Conservation (phyloP, 2,888 invertebrate species). For the Macropis europaea region DNA sequence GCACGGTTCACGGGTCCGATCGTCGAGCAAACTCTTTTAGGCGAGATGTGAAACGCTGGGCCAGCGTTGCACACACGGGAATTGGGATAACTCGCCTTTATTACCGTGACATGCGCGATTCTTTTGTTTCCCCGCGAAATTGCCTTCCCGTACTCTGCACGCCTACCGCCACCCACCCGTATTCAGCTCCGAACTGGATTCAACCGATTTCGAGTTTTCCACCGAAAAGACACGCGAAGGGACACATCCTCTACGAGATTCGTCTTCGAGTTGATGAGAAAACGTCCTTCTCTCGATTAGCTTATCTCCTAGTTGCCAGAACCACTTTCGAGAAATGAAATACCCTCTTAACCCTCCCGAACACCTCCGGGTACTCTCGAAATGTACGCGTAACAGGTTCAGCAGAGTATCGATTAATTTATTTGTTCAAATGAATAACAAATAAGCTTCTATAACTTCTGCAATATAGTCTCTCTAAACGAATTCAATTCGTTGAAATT, state of each 20-base stretch:
- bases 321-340: constrained; percentile 34
- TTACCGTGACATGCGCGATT: constrained; percentile 44
- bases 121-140: constrained; percentile 52
- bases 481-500: too few relatives aligned
- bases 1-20: too few relatives aligned
- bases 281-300: constrained; percentile 40
- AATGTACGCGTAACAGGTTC: too few relatives aligned
- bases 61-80: constrained; percentile 14
- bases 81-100: constrained; percentile 50
- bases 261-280: constrained; percentile 48
- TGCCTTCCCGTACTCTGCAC: constrained; percentile 38
- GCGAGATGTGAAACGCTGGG: background rate
- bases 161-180: background rate
- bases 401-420: too few relatives aligned
- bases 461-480: too few relatives aligned
- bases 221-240: constrained; percentile 12
- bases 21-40: background rate
- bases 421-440: too few relatives aligned
- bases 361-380: background rate
- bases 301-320: constrained; percentile 37
- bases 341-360: constrained; percentile 26
- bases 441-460: too few relatives aligned
- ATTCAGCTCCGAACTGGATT: constrained; percentile 24
- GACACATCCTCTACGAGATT: constrained; percentile 26
- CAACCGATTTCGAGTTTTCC: too few relatives aligned